Evolutionary conservation across 1,140 invertebrate genomes (phyloP).

Genomic region (Tetragonula clypearis): DNA sequence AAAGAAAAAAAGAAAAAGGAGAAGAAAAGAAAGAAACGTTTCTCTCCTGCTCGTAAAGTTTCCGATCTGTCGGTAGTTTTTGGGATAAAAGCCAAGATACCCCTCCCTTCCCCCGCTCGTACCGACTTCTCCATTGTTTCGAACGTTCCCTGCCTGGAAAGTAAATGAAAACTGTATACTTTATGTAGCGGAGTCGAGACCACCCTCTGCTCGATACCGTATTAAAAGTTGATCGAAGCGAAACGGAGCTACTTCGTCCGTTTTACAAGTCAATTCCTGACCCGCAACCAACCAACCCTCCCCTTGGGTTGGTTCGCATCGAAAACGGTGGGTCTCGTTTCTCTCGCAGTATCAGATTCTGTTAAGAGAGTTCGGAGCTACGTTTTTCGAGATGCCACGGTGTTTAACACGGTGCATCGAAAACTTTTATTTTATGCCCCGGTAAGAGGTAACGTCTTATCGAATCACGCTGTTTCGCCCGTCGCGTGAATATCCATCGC

Average conservation of each 20-base stretch:
- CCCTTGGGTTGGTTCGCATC: background rate
- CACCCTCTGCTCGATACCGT: background rate
- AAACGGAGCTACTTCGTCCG: background rate
- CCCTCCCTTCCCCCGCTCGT: no score
- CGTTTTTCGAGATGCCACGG: background rate
- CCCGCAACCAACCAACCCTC: background rate
- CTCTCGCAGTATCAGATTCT: background rate
- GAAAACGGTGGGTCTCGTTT: background rate
- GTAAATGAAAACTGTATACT: conserved; percentile 15
- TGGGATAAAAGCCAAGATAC: conserved; percentile 16
- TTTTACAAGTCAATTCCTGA: conserved; percentile 10
- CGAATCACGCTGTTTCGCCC: background rate
- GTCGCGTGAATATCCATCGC: background rate
- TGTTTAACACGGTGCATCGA: background rate
- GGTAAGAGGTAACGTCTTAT: background rate
- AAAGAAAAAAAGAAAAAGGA: no score
- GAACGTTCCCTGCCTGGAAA: background rate
- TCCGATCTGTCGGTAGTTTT: background rate
- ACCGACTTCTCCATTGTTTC: background rate
- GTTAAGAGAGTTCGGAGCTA: background rate
- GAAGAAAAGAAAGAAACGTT: background rate
- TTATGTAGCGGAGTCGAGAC: background rate
- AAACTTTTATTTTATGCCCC: background rate
- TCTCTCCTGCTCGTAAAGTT: background rate
- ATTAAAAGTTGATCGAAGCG: conserved; percentile 11